phyloP scores from a whole-genome alignment of 2,888 invertebrate genomes.

The Chirona hameri region DNA sequence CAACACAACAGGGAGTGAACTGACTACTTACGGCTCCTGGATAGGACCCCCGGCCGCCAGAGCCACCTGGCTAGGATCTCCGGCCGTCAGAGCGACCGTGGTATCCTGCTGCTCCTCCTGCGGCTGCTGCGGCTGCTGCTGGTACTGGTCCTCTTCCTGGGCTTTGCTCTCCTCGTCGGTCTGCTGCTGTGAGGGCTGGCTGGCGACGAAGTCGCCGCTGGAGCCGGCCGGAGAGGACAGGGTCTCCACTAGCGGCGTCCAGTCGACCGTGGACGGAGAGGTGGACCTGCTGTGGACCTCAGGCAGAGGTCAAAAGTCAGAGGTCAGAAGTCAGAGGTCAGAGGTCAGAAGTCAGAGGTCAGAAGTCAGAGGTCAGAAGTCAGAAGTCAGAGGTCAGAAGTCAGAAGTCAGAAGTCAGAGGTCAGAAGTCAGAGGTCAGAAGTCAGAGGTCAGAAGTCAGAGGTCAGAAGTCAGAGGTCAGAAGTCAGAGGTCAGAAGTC shows the following conservation, averaged over 20 bases:
- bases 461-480: too few relatives aligned
- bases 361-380: too few relatives aligned
- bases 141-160: neutral
- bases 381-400: too few relatives aligned
- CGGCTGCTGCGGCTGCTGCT: neutral
- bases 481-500: too few relatives aligned
- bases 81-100: neutral
- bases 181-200: constrained; percentile 41
- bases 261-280: neutral
- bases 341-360: too few relatives aligned
- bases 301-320: too few relatives aligned
- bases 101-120: neutral
- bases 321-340: too few relatives aligned
- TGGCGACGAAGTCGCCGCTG: neutral
- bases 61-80: neutral
- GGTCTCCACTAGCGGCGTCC: neutral
- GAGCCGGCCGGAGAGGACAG: neutral
- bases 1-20: neutral
- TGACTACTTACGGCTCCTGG: neutral
- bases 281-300: too few relatives aligned
- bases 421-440: too few relatives aligned
- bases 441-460: too few relatives aligned
- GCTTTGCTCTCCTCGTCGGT: constrained; percentile 42
- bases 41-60: neutral
- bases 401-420: too few relatives aligned